Base-by-base conservation (phyloP, 1,140 invertebrate species). In the Bombus superbus region DNA sequence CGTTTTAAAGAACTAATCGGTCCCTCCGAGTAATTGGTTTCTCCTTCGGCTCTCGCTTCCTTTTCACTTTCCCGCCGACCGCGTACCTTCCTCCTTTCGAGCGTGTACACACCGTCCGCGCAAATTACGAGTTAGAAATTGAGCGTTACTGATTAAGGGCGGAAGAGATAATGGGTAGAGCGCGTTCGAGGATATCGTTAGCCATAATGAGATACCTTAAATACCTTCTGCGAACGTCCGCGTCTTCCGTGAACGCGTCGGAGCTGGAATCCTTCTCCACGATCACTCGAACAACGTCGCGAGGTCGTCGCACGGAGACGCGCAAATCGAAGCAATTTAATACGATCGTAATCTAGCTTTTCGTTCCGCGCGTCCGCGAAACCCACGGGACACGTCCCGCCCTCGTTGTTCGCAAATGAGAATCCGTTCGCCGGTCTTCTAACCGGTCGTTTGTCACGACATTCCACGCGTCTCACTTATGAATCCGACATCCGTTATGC, bases 131-230 rank as follows among this genome's bases (percentile, higher is more conserved):
- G 83, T 64, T 79, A 85, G 83, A 85, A 85, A 85, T 85, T 80
- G 83, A 85, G 83, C 83, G 83, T 85, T 85, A 85, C 83, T 80
- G 83, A 85, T 85, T 80, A 80, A 85, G 83, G 83, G 77, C 83
- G 76, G 83, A 85, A 85, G 83, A 85, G 76, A 85, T 80, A 80
- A 80, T 73, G 64, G 76, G 28, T 15, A 13, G 57, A 40, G 25
- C 42, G 77, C 53, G 83, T 47, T 53, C 77, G 83, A 80, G 83
- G 53, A 85, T 85, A 85, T 85, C 35, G 83, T 85, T 85, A 85
- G 42, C 40, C 53, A 15, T 85, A 85, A 85, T 64, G 68, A 85
- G 77, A 80, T 42, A 59, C 40, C 32, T 73, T 73, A 73, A 85
- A 72, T 85, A 11, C 68, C 40, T 83, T 66, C n/a, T 22, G 6